Evolutionary conservation across 2,888 invertebrate species (phyloP).

Genomic region (Eristalis arbustorum): DNA sequence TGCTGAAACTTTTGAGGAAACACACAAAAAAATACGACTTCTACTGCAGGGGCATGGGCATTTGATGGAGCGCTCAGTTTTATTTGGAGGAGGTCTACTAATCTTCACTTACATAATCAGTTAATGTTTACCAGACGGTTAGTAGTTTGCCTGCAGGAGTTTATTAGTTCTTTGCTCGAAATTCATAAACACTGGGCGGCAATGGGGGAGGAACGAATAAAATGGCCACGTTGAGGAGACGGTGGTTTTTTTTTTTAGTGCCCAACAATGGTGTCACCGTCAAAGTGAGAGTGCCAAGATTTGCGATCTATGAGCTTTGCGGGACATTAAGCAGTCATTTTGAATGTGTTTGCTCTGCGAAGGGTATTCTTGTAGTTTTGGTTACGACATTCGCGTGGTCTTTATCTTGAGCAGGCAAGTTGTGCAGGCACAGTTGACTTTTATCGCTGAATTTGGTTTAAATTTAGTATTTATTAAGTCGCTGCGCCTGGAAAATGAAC

Average conservation of each 20-base stretch:
- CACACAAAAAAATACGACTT: neutral
- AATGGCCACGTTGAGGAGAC: neutral
- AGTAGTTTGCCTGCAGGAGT: neutral
- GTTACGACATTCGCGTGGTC: neutral
- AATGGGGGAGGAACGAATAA: neutral
- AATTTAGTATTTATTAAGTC: neutral
- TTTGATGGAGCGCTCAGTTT: neutral
- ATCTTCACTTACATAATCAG: neutral
- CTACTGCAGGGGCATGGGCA: neutral
- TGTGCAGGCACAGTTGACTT: neutral
- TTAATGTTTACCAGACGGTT: neutral
- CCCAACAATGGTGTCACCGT: neutral
- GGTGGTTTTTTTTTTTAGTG: neutral
- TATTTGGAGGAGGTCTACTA: neutral
- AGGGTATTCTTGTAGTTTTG: neutral
- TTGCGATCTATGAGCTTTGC: neutral
- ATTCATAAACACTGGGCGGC: neutral
- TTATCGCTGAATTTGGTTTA: neutral
- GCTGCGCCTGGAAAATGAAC: no score
- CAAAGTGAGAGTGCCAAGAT: neutral
- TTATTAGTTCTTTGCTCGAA: neutral
- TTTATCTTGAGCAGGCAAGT: neutral
- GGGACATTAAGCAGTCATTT: neutral
- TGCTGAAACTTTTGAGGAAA: neutral
- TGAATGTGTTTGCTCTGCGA: neutral